Evolutionary conservation across 2,113 vertebrate genomes (phyloP).

Genomic region (Perognathus longimembris): DNA sequence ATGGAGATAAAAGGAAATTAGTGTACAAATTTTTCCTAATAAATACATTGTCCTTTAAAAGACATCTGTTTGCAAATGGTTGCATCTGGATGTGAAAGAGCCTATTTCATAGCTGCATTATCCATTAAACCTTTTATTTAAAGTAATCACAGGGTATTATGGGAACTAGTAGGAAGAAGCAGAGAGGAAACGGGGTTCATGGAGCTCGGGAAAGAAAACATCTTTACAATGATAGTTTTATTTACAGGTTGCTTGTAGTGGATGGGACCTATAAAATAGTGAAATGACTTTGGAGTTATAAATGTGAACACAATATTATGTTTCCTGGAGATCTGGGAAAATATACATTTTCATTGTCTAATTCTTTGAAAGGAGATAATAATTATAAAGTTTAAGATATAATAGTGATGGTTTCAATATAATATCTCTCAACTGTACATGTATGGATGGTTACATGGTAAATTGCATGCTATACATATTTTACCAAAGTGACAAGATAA

Average conservation of each 20-base stretch:
- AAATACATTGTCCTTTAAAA: slow-evolving; percentile 37
- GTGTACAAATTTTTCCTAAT: background rate
- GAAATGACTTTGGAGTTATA: slow-evolving; percentile 41
- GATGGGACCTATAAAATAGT: slow-evolving; percentile 5
- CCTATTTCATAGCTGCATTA: background rate
- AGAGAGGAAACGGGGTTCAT: background rate
- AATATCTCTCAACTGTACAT: background rate
- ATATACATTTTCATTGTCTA: background rate
- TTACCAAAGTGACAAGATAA: slow-evolving; percentile 7
- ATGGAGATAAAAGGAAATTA: background rate
- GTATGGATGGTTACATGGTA: background rate
- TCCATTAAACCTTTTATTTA: background rate
- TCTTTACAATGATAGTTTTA: background rate
- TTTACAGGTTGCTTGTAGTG: slow-evolving; percentile 7
- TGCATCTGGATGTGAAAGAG: background rate
- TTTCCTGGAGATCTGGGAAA: slow-evolving; percentile 7
- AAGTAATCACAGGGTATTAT: background rate
- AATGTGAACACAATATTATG: background rate
- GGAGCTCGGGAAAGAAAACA: background rate
- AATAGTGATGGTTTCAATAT: background rate
- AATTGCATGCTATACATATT: background rate
- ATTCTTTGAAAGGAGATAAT: slow-evolving; percentile 25
- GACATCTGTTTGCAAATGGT: background rate
- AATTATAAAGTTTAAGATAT: slow-evolving; percentile 8
- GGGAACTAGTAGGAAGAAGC: background rate